Percentiles rank a stretch among this genome's conserved stretches.
Conservation (phyloP, 2,888 invertebrate genomes). For the Dolomedes plantarius region DNA sequence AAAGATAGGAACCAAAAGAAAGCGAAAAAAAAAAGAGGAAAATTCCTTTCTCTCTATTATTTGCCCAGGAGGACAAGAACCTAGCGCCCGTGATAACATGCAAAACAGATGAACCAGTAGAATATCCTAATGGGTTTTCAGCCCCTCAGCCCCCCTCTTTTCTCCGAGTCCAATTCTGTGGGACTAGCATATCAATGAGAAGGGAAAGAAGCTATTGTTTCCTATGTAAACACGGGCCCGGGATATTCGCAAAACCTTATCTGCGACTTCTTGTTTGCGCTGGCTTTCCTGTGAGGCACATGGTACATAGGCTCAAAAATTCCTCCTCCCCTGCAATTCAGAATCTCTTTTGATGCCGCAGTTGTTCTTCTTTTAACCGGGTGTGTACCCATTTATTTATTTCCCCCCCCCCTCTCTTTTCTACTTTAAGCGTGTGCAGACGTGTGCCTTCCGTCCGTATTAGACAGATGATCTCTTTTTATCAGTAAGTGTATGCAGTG, state of each 20-base stretch:
- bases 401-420: not conserved
- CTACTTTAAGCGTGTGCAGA: not conserved
- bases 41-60: constrained; percentile 49
- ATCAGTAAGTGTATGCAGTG: constrained; percentile 46
- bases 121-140: constrained; percentile 67
- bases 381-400: not conserved
- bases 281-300: constrained; percentile 54
- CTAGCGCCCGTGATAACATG: constrained; percentile 61
- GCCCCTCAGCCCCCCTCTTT: constrained; percentile 7
- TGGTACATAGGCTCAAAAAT: constrained; percentile 35
- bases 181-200: constrained; percentile 70
- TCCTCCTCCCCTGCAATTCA: constrained; percentile 4
- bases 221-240: constrained; percentile 58
- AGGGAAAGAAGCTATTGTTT: constrained; percentile 62
- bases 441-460: constrained; percentile 28
- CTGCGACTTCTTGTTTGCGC: constrained; percentile 61
- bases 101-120: constrained; percentile 69
- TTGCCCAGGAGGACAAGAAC: constrained; percentile 63
- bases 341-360: not conserved
- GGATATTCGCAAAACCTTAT: constrained; percentile 58
- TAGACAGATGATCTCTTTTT: constrained; percentile 65
- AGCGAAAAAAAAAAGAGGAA: not conserved
- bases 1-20: constrained; percentile 3
- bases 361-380: constrained; percentile 1
- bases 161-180: constrained; percentile 59